phyloP scores from a whole-genome alignment of 1,140 invertebrate species.

The Augochlora pura region DNA sequence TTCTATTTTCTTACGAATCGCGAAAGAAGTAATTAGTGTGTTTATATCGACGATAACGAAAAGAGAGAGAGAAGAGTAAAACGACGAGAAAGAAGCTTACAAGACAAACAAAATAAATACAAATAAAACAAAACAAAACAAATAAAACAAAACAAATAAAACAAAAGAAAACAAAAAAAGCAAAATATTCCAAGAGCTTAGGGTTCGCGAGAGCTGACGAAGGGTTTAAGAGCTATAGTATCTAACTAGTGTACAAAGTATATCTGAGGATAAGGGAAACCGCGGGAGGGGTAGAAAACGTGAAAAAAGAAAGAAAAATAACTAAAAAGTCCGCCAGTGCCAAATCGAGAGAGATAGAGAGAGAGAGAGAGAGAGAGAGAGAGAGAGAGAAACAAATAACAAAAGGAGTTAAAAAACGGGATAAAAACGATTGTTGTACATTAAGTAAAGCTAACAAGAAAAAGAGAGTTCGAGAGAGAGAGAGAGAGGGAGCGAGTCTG shows the following conservation, averaged over 20 bases:
- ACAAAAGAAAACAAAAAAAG: conserved; percentile 49
- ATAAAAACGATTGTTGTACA: conserved; percentile 30
- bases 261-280: conserved; percentile 64
- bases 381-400: not conserved
- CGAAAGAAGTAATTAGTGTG: conserved; percentile 79
- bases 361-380: no score
- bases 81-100: conserved; percentile 53
- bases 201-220: conserved; percentile 60
- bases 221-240: conserved; percentile 75
- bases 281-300: not conserved
- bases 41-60: conserved; percentile 76
- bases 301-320: conserved; percentile 51
- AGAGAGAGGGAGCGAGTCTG: no score
- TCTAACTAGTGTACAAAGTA: conserved; percentile 80
- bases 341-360: conserved; percentile 71
- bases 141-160: conserved; percentile 50
- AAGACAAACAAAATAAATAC: conserved; percentile 41
- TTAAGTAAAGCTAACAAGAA: no score
- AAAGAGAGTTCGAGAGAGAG: no score
- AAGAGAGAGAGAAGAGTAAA: conserved; percentile 43
- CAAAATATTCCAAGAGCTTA: conserved; percentile 73
- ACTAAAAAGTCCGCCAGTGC: conserved; percentile 79
- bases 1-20: conserved; percentile 81
- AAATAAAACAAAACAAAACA: conserved; percentile 40
- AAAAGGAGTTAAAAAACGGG: not conserved